These are phyloP conservation scores for Channa striata DNA, from an alignment of 2,797 vertebrate genomes.

Conservation along the genomic window DNA sequence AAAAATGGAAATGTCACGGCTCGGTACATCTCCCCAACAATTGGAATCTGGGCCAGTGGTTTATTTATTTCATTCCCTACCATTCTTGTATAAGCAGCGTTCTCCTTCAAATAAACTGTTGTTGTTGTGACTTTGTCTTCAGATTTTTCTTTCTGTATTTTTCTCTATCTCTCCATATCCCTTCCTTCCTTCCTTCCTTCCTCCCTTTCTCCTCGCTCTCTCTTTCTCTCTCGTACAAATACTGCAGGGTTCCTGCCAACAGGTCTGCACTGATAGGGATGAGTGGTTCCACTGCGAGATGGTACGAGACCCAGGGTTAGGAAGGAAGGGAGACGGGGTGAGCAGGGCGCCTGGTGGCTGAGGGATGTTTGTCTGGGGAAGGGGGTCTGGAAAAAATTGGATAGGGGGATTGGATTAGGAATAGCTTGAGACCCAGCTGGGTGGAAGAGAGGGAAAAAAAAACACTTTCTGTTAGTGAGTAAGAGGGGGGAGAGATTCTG, in stretches of 20 bases:
- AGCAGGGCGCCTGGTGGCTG: constrained; percentile 38
- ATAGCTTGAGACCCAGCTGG: constrained; percentile 52
- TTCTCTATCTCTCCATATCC: constrained; percentile 13
- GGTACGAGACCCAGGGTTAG: constrained; percentile 51
- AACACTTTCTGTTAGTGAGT: constrained; percentile 21
- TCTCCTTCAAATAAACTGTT: constrained; percentile 66
- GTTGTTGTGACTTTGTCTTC: constrained; percentile 63
- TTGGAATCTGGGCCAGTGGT: constrained; percentile 81
- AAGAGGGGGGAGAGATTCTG: constrained; percentile 21
- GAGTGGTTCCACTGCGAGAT: constrained; percentile 48
- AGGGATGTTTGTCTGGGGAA: constrained; percentile 37
- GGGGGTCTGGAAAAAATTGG: constrained; percentile 48
- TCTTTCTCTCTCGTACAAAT: constrained; percentile 40
- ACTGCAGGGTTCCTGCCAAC: constrained; percentile 57
- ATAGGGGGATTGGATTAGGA: constrained; percentile 62
- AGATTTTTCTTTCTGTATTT: constrained; percentile 38
- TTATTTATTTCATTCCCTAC: constrained; percentile 78
- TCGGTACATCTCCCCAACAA: constrained; percentile 79
- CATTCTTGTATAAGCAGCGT: constrained; percentile 62
- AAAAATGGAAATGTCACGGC: constrained; percentile 83
- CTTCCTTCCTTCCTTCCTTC: neutral
- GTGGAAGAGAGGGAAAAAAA: constrained; percentile 22
- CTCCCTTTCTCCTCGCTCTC: neutral
- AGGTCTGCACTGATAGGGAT: constrained; percentile 65
- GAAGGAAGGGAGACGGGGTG: constrained; percentile 40